A percentile compares a stretch with the other conserved stretches of the same genome.
phyloP scores from a whole-genome alignment of 2,113 vertebrate genomes.

The Protobothrops flavoviridis region DNA sequence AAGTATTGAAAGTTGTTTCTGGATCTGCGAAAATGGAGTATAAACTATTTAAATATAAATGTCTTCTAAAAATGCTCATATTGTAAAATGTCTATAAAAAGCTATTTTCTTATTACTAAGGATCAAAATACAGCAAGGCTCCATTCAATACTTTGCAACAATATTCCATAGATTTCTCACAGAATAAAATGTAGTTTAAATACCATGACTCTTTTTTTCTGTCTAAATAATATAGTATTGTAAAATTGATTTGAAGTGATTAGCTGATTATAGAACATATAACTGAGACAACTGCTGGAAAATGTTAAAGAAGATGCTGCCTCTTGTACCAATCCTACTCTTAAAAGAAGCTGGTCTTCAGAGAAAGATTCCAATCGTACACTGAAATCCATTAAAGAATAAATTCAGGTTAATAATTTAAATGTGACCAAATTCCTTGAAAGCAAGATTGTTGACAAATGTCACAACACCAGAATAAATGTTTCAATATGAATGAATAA shows the following conservation, averaged over 20 bases:
- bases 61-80: conserved; percentile 20
- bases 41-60: conserved; percentile 4
- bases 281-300: background rate
- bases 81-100: conserved; percentile 3
- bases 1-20: background rate
- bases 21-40: background rate
- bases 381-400: background rate
- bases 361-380: background rate
- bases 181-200: conserved; percentile 24
- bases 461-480: background rate
- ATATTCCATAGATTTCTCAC: background rate
- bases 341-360: background rate
- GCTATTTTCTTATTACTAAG: conserved; percentile 30
- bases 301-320: background rate
- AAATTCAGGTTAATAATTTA: background rate
- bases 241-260: conserved; percentile 22
- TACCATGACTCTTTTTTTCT: background rate
- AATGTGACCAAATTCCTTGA: background rate
- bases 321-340: background rate
- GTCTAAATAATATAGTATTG: background rate
- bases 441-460: background rate
- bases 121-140: conserved; percentile 14
- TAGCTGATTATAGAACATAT: background rate
- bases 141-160: conserved; percentile 7
- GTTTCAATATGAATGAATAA: background rate